Evolutionary conservation across 2,888 invertebrate genomes (phyloP), one percentile per base, ranked within the genome.

Genomic region (Chymomyza fuscimana): DNA sequence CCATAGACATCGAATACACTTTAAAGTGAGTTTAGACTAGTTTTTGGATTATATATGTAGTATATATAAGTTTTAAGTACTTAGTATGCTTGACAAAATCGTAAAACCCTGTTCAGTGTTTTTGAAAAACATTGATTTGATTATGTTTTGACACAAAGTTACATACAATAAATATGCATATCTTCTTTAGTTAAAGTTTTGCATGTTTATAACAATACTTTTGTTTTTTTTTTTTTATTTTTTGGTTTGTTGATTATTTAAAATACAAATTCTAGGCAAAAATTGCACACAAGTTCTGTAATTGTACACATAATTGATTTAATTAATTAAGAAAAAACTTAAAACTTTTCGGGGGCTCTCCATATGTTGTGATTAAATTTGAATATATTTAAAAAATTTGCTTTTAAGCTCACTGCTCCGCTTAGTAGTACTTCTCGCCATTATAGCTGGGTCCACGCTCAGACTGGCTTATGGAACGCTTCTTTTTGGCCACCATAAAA

Each of bases 401-500:
- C 32, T n/a, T 52, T 32, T 32, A 19, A 60, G n/a, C 50, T 60
- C 54, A 67, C 58, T 60, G 25, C 32, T 32, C 29, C 36, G 16
- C 78, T 89, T 91, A 91, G 77, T 86, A 91, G 70, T 86, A 90
- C 69, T 88, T 89, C 59, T 90, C 91, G 68, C 87, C 87, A 70
- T 87, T 87, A 22, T 82, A 80, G 74, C 86, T 88, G 62, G 87
- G 87, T 25, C 86, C 83, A 16, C 89, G 90, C 32, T 89, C 91
- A 51, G 84, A 81, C 29, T 87, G 87, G 62, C 80, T 89, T 12
- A 91, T 74, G 12, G 92, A 91, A 46, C 92, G 89, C 76, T 92
- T 92, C 88, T 91, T 91, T 74, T 91, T 92, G 71, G 91, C 79
- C 51, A 92, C 90, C 92, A 92, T 92, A 63, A 88, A 92, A 19